phyloP scores from a whole-genome alignment of 2,113 vertebrate species.

The Gorsachius goisagi region DNA sequence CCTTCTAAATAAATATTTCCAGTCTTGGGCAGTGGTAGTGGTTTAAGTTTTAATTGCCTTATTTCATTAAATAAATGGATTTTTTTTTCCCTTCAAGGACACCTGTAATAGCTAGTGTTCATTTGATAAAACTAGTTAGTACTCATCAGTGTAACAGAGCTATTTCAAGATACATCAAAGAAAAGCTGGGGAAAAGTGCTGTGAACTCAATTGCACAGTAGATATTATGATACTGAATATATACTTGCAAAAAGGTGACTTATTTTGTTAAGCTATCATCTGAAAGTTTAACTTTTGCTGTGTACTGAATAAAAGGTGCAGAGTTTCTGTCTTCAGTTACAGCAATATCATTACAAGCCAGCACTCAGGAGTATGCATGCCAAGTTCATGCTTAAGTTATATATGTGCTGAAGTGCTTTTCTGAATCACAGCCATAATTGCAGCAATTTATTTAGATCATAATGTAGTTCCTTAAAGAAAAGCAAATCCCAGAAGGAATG shows the following conservation, averaged over 20 bases:
- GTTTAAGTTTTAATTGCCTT: not conserved
- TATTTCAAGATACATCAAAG: not conserved
- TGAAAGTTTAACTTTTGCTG: not conserved
- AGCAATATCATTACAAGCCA: not conserved
- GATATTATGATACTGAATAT: not conserved
- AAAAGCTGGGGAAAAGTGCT: not conserved
- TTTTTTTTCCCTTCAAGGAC: not conserved
- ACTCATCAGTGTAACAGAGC: not conserved
- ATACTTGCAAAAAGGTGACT: not conserved
- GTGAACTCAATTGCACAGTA: not conserved
- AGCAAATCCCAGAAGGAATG: not conserved
- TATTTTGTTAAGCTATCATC: not conserved
- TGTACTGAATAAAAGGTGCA: not conserved
- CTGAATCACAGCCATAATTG: constrained; percentile 27
- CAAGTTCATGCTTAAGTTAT: constrained; percentile 6
- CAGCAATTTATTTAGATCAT: not conserved
- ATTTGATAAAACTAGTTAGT: not conserved
- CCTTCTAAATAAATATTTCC: not conserved
- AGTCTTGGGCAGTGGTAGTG: not conserved
- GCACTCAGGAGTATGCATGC: not conserved
- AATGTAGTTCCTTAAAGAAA: not conserved
- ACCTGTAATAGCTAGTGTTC: not conserved
- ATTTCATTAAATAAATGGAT: not conserved
- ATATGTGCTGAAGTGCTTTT: constrained; percentile 17
- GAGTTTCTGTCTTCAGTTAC: not conserved